Evolutionary conservation across 1,140 invertebrate species (phyloP).

Genomic region (Drosophila santomea): DNA sequence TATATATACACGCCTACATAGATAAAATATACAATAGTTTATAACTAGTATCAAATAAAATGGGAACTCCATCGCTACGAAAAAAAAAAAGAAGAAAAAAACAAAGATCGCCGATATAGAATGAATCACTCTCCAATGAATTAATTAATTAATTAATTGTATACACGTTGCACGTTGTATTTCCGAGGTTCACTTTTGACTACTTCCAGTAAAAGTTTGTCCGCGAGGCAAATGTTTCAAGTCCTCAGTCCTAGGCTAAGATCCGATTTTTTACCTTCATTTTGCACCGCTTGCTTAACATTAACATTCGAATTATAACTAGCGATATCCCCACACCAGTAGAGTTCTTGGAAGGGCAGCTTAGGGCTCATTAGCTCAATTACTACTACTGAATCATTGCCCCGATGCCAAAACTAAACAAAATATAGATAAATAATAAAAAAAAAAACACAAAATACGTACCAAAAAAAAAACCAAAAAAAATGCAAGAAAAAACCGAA

Average conservation of each 20-base stretch:
- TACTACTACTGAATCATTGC: slow-evolving; percentile 23
- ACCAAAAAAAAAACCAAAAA: background rate
- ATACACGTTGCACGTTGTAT: slow-evolving; percentile 5
- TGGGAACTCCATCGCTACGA: slow-evolving; percentile 22
- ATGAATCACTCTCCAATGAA: slow-evolving; percentile 7
- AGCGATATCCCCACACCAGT: slow-evolving; percentile 4
- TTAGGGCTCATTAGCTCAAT: slow-evolving; percentile 32
- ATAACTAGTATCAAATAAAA: slow-evolving; percentile 44
- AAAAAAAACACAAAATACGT: background rate
- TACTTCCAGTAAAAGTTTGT: slow-evolving; percentile 36
- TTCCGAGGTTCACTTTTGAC: slow-evolving; percentile 19
- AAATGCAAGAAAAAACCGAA: background rate
- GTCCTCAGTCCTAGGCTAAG: slow-evolving; percentile 31
- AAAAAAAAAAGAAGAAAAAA: slow-evolving; percentile 1
- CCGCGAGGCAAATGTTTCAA: slow-evolving; percentile 3
- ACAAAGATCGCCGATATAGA: slow-evolving; percentile 7
- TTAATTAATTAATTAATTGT: slow-evolving; percentile 5
- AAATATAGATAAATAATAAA: slow-evolving; percentile 2
- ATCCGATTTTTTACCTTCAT: slow-evolving; percentile 2
- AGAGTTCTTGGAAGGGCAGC: slow-evolving; percentile 46
- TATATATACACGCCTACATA: slow-evolving; percentile 18
- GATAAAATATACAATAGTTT: slow-evolving; percentile 38
- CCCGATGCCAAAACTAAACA: slow-evolving; percentile 44
- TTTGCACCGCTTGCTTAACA: slow-evolving; percentile 17
- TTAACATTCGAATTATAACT: slow-evolving; percentile 14